Evolutionary conservation across 2,888 invertebrate genomes (phyloP).

Genomic region (Tinea pellionella): DNA sequence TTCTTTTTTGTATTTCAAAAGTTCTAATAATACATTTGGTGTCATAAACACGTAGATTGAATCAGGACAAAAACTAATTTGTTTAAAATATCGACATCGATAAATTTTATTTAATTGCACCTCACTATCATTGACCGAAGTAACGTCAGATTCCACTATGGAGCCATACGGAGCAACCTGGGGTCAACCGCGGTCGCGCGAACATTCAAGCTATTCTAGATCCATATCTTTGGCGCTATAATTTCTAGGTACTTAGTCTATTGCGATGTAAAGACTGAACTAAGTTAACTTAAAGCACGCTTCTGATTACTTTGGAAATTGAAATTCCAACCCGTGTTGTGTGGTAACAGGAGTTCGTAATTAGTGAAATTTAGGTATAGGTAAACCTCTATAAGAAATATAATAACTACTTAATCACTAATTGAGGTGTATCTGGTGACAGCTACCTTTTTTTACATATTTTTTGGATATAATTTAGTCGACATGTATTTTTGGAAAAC

Average conservation of each 20-base stretch:
- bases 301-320: not conserved
- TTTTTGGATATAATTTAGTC: no score
- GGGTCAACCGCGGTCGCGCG: constrained; percentile 43
- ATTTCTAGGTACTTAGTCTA: not conserved
- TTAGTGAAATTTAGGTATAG: no score
- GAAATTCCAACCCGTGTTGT: not conserved
- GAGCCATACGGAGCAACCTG: constrained; percentile 17
- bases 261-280: not conserved
- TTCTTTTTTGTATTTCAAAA: no score
- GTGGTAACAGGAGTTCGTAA: no score
- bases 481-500: no score
- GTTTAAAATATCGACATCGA: not conserved
- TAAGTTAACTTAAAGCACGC: not conserved
- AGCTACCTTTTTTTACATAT: no score
- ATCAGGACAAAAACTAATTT: no score
- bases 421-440: no score
- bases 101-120: not conserved
- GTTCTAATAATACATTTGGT: no score
- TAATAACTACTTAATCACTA: no score
- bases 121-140: constrained; percentile 3
- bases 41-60: no score
- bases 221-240: constrained; percentile 55
- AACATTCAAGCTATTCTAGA: constrained; percentile 50
- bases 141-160: constrained; percentile 28
- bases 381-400: no score